These are phyloP conservation scores for Styela plicata DNA, from an alignment of 23 tunicate species.

Conservation along the genomic window DNA sequence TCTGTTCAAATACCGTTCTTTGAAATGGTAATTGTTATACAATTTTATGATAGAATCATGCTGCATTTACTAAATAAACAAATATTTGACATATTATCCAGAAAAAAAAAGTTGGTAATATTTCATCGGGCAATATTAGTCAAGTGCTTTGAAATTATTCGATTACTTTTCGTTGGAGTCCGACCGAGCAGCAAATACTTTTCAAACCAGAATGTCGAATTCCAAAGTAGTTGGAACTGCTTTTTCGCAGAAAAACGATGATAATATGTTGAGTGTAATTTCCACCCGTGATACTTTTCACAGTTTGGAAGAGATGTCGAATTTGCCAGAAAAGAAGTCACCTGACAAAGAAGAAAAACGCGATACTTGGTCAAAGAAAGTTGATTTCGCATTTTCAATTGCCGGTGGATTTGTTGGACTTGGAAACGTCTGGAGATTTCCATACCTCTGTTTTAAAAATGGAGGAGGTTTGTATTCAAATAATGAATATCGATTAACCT, in stretches of 20 bases:
- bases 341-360: not conserved
- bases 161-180: too few species aligned
- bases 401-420: conserved; percentile 55
- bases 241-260: not conserved
- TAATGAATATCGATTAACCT: too few species aligned
- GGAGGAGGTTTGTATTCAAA: conserved; percentile 46
- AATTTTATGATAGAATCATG: too few species aligned
- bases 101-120: too few species aligned
- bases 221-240: not conserved
- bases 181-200: too few species aligned
- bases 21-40: too few species aligned
- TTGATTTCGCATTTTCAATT: conserved; percentile 41
- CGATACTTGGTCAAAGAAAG: conserved; percentile 32
- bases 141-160: too few species aligned
- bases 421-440: conserved; percentile 62
- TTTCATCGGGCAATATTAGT: too few species aligned
- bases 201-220: not conserved
- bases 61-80: too few species aligned
- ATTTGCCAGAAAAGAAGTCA: not conserved
- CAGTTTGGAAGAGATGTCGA: conserved; percentile 19
- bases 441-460: conserved; percentile 44
- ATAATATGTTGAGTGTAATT: not conserved
- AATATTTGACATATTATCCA: too few species aligned
- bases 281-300: not conserved
- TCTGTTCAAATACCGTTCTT: not conserved